Conservation (phyloP, 2,797 vertebrate species). For the Nannoperca obscura region DNA sequence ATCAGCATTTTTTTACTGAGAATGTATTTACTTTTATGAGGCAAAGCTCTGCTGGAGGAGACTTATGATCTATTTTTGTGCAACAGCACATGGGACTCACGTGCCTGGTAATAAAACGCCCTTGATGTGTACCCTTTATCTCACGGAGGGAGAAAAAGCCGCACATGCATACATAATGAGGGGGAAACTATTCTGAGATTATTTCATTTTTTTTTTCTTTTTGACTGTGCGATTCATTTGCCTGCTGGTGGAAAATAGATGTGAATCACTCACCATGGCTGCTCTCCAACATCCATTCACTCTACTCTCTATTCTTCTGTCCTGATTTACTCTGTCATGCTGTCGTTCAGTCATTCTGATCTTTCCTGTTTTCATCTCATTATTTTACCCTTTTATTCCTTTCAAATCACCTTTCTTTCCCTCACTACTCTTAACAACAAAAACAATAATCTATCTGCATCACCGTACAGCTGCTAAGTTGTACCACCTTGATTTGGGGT, state of each 20-base stretch:
- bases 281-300: slow-evolving; percentile 67
- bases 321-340: slow-evolving; percentile 52
- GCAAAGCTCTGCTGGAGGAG: slow-evolving; percentile 53
- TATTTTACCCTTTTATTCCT: slow-evolving; percentile 8
- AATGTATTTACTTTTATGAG: slow-evolving; percentile 74
- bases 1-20: slow-evolving; percentile 66
- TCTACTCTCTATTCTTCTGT: slow-evolving; percentile 38
- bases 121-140: slow-evolving; percentile 76
- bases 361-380: slow-evolving; percentile 11
- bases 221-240: slow-evolving; percentile 71
- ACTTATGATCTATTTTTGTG: slow-evolving; percentile 76
- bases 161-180: slow-evolving; percentile 77
- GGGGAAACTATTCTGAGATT: slow-evolving; percentile 72
- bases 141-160: slow-evolving; percentile 62
- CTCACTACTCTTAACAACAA: not conserved
- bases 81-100: slow-evolving; percentile 68
- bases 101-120: slow-evolving; percentile 70
- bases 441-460: not conserved
- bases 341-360: slow-evolving; percentile 16
- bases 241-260: slow-evolving; percentile 74
- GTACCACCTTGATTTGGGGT: not conserved
- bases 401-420: not conserved
- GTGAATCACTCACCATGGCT: slow-evolving; percentile 68
- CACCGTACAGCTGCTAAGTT: not conserved
- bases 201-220: slow-evolving; percentile 47